phyloP scores from a whole-genome alignment of 2,113 vertebrate species.

The Aptenodytes patagonicus region DNA sequence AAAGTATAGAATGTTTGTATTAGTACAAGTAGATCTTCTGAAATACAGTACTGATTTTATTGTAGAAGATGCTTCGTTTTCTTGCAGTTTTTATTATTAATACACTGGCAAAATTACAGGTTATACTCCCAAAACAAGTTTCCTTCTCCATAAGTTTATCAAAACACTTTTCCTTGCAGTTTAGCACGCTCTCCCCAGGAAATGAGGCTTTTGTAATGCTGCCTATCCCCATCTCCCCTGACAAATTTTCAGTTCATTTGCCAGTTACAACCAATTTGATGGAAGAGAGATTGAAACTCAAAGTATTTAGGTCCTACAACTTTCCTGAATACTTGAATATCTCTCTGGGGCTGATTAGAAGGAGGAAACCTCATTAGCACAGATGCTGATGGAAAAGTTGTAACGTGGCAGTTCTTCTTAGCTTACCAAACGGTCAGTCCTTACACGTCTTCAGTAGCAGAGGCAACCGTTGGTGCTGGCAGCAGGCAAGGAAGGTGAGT shows the following conservation, averaged over 20 bases:
- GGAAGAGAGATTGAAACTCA: neutral
- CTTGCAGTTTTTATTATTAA: neutral
- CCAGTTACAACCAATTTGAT: neutral
- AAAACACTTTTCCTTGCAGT: neutral
- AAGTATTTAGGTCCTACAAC: neutral
- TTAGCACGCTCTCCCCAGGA: neutral
- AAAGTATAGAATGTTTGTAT: neutral
- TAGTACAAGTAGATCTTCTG: neutral
- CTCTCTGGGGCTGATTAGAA: neutral
- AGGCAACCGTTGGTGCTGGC: neutral
- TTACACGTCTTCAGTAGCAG: neutral
- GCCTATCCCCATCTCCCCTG: neutral
- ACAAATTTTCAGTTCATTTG: neutral
- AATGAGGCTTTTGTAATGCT: neutral
- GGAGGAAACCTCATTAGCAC: neutral
- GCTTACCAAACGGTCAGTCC: neutral
- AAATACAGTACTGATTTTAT: neutral
- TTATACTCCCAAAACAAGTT: neutral
- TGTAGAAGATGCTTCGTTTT: neutral
- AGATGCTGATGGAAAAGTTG: neutral
- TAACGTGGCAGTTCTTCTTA: neutral
- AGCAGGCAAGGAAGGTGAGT: neutral
- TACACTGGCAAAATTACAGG: neutral
- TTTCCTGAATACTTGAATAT: neutral
- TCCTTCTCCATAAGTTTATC: neutral